phyloP scores from a whole-genome alignment of 2,113 vertebrate genomes.

The Rostratula benghalensis region DNA sequence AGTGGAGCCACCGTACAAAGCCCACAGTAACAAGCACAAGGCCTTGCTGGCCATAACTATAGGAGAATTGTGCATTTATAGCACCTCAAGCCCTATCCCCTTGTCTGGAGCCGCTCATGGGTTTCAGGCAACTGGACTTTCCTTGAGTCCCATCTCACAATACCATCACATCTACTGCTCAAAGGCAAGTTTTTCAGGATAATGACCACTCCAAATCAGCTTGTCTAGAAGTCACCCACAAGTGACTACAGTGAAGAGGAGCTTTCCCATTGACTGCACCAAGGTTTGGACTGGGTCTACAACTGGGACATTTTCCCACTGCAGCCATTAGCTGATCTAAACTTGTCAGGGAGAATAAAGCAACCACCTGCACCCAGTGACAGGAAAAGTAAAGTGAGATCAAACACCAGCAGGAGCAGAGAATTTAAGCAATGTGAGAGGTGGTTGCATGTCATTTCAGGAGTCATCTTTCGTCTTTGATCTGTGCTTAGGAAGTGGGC shows the following conservation, averaged over 20 bases:
- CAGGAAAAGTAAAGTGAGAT: constrained; percentile 59
- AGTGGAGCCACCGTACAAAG: neutral
- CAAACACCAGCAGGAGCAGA: constrained; percentile 33
- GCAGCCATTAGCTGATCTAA: constrained; percentile 46
- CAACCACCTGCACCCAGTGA: constrained; percentile 50
- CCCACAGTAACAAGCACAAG: neutral
- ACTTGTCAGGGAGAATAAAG: constrained; percentile 48
- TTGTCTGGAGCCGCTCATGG: neutral
- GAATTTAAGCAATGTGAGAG: constrained; percentile 63
- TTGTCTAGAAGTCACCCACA: neutral
- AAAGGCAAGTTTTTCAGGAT: neutral
- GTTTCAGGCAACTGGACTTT: neutral
- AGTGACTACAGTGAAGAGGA: neutral
- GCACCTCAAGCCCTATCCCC: neutral
- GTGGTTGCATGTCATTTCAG: constrained; percentile 66
- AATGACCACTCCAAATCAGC: neutral
- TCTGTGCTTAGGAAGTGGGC: constrained; percentile 62
- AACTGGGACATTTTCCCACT: neutral
- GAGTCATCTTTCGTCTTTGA: constrained; percentile 74
- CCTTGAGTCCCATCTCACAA: neutral
- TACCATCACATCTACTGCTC: neutral
- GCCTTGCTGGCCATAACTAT: neutral
- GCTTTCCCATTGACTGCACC: neutral
- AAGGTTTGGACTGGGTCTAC: neutral
- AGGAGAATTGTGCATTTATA: neutral